Conservation (phyloP, 2,888 invertebrate species). For the Parnassius orleans region DNA sequence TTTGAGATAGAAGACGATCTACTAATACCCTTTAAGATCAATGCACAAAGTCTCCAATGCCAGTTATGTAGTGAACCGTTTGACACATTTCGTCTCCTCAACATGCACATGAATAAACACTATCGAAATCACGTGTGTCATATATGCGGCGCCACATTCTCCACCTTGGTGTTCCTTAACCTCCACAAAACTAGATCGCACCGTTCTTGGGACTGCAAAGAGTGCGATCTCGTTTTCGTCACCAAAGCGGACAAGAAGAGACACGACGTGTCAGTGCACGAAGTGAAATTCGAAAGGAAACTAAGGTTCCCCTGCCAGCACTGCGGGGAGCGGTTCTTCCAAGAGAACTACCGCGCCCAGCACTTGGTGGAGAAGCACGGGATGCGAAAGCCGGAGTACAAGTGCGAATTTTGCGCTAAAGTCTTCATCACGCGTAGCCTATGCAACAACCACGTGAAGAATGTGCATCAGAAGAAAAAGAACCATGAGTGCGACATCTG, state of each 20-base stretch:
- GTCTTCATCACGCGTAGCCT: conserved; percentile 60
- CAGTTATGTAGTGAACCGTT: conserved; percentile 59
- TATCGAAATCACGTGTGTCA: conserved; percentile 67
- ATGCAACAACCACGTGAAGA: conserved; percentile 62
- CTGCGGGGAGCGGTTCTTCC: conserved; percentile 54
- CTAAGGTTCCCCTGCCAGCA: conserved; percentile 55
- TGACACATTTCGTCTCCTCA: conserved; percentile 52
- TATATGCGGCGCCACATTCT: conserved; percentile 64
- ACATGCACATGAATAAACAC: conserved; percentile 69
- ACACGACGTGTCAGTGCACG: conserved; percentile 43
- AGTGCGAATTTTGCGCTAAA: conserved; percentile 56
- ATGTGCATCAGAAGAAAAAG: conserved; percentile 65
- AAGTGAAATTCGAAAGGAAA: conserved; percentile 45
- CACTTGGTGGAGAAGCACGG: conserved; percentile 59
- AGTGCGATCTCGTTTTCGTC: conserved; percentile 48
- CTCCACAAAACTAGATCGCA: conserved; percentile 59
- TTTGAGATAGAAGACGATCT: conserved; percentile 51
- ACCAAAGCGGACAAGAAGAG: conserved; percentile 40
- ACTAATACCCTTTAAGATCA: conserved; percentile 62
- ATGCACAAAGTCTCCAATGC: conserved; percentile 45
- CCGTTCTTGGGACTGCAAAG: conserved; percentile 44
- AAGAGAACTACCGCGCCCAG: conserved; percentile 49
- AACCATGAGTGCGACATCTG: conserved; percentile 63
- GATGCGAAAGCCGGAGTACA: conserved; percentile 51
- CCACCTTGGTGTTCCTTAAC: conserved; percentile 61